Evolutionary conservation across 2,888 invertebrate genomes (phyloP).

Genomic region (Pollenia angustigena): DNA sequence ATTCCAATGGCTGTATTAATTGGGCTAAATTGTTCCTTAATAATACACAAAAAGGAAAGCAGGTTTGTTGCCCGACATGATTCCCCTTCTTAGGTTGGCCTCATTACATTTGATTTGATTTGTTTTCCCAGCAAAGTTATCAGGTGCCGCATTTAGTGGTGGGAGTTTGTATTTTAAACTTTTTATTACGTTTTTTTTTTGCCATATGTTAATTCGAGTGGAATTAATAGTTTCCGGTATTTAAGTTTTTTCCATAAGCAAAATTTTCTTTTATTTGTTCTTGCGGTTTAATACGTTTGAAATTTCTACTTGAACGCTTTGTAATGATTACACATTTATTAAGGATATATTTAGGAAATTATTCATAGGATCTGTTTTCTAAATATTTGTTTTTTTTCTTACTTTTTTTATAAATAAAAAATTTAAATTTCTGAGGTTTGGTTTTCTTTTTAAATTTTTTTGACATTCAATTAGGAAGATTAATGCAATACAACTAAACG

Average conservation of each 20-base stretch:
- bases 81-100: constrained; percentile 36
- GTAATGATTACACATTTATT: constrained; percentile 40
- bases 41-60: constrained; percentile 51
- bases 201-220: constrained; percentile 80
- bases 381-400: background rate
- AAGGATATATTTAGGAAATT: constrained; percentile 13
- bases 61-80: constrained; percentile 28
- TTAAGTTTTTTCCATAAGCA: constrained; percentile 74
- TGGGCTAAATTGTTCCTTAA: constrained; percentile 77
- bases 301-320: constrained; percentile 55
- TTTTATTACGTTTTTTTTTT: constrained; percentile 41
- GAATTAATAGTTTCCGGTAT: constrained; percentile 81
- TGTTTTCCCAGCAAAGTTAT: constrained; percentile 55
- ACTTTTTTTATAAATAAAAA: too few species aligned
- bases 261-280: constrained; percentile 54
- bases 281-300: constrained; percentile 55
- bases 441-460: too few species aligned
- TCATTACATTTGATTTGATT: constrained; percentile 69
- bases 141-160: constrained; percentile 48
- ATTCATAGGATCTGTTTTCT: background rate
- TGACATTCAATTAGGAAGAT: too few species aligned
- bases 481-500: too few species aligned
- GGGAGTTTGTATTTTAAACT: constrained; percentile 52
- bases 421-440: too few species aligned
- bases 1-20: constrained; percentile 66